Base-by-base conservation (phyloP, 92 coral and sea anemone species). In the Epizoanthus scotinus region DNA sequence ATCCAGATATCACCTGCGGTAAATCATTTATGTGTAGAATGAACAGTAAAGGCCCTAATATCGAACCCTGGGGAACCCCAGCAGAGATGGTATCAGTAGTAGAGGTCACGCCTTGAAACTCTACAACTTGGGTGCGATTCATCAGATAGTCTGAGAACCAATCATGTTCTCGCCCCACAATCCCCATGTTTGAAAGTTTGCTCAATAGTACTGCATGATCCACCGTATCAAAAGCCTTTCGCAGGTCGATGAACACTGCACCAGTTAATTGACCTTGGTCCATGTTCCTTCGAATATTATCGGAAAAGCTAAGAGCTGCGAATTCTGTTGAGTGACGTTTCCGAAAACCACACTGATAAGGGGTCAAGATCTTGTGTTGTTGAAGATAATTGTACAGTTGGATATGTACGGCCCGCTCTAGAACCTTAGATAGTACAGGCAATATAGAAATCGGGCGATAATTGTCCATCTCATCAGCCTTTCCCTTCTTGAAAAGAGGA, bases 401-500 rank as follows among this genome's bases (percentile, higher is more conserved):
- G 27, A 15, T 24, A 38, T 86, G 90, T 25, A 89, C 90, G 15
- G 67, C 90, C 73, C 86, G 26, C 69, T 87, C 84, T 52, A 86
- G 67, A 15, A 86, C 40, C 54, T 90, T 87, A 6, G 91, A 83
- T 31, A 80, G 53, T 8, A 49, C 83, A 14, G 88, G 88, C 14
- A 90, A 44, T 19, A 86, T 86, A 34, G 88, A 86, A 21, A 89
- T 89, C 13, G 90, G 93, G 21, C 90, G 87, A 63, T 82, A 89
- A 64, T 86, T 86, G 47, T 86, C 90, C 78, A 82, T 81, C 15
- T 89, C 86, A 42, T 71, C 80, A 5, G 47, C 58, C 24, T 86
- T 80, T 27, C 90, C 90, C 42, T 86, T 82, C 65, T 86, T 89
- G 62, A 86, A 89, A 50, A 85, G 73, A 8, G 89, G 92, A 55